These are phyloP conservation scores for Acanthisitta chloris DNA, from an alignment of 2,113 vertebrate genomes.

Conservation along the genomic window DNA sequence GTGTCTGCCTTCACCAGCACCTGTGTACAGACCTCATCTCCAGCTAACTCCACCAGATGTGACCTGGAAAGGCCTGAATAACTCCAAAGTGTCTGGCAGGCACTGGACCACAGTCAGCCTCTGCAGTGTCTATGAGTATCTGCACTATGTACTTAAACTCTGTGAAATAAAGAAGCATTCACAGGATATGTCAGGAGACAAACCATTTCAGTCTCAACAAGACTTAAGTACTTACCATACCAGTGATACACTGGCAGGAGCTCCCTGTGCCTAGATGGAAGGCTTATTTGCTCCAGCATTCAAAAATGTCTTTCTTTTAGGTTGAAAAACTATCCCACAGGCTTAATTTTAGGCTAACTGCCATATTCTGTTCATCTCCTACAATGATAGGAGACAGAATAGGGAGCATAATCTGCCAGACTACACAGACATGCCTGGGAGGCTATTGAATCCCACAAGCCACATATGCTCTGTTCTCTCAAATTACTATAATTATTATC, in stretches of 20 bases:
- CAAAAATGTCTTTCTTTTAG: background rate
- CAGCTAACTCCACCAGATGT: background rate
- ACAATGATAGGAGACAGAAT: background rate
- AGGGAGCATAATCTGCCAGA: background rate
- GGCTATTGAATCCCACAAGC: background rate
- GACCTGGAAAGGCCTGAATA: background rate
- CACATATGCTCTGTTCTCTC: background rate
- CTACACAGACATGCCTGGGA: background rate
- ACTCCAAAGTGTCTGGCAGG: background rate
- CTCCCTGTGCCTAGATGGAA: background rate
- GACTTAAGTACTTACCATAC: background rate
- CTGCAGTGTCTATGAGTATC: fast-evolving
- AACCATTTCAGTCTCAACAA: background rate
- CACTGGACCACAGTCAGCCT: background rate
- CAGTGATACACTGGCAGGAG: background rate
- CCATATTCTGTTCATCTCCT: background rate
- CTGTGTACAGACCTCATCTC: background rate
- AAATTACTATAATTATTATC: background rate
- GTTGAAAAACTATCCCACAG: background rate
- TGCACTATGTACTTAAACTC: background rate
- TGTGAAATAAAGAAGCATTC: background rate
- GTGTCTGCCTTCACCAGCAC: background rate
- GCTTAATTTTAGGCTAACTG: background rate
- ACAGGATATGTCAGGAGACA: background rate
- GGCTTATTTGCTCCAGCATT: background rate